Evolutionary conservation across 2,113 vertebrate species (phyloP).

Genomic region (Paraplagusia blochii): DNA sequence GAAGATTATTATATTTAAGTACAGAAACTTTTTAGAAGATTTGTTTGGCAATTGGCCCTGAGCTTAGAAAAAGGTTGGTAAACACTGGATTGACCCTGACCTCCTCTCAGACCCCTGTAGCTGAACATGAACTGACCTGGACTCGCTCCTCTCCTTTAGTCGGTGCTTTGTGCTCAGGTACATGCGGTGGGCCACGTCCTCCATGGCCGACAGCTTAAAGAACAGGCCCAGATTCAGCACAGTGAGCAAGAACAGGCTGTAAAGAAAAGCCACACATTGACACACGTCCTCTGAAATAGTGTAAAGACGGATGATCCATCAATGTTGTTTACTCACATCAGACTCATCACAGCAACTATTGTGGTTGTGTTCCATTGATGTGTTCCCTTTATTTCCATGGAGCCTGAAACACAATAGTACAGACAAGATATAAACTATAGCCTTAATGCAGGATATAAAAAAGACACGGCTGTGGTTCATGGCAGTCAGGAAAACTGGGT

Average conservation of each 20-base stretch:
- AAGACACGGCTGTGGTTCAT: no score
- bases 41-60: no score
- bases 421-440: neutral
- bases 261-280: neutral
- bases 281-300: no score
- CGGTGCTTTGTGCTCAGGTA: conserved; percentile 77
- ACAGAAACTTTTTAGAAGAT: no score
- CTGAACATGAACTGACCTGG: conserved; percentile 57
- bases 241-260: conserved; percentile 85
- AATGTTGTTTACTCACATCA: conserved; percentile 68
- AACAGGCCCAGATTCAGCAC: conserved; percentile 91
- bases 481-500: no score
- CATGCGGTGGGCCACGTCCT: conserved; percentile 86
- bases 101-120: conserved; percentile 1
- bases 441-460: neutral
- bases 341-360: conserved; percentile 71
- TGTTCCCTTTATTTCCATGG: conserved; percentile 41
- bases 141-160: conserved; percentile 59
- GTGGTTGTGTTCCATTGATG: conserved; percentile 56
- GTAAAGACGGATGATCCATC: no score
- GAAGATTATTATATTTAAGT: no score
- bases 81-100: conserved; percentile 20
- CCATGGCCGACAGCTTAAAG: conserved; percentile 91
- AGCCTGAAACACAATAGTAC: conserved; percentile 49
- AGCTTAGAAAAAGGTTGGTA: neutral